A percentile compares a stretch with the other conserved stretches of the same genome.
These are phyloP conservation scores for Campoplex nolae DNA, from an alignment of 2,888 invertebrate genomes.

Conservation along the genomic window DNA sequence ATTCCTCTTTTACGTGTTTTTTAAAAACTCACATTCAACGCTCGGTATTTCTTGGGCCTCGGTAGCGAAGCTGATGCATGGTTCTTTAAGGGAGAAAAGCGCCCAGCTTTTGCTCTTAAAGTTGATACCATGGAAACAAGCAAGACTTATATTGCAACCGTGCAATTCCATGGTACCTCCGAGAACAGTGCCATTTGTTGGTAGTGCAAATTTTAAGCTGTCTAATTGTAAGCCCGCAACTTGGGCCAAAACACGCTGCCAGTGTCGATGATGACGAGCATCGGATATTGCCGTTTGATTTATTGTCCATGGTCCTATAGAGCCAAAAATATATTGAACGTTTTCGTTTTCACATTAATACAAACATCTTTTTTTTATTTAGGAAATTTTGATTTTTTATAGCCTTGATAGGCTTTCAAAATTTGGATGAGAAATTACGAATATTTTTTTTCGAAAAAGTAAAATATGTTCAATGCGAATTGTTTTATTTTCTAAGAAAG, in stretches of 20 bases:
- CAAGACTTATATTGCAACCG: slow-evolving; percentile 96
- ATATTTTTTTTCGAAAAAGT: background rate
- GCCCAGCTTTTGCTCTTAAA: slow-evolving; percentile 99
- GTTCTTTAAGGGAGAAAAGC: slow-evolving; percentile 96
- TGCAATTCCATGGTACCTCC: slow-evolving; percentile 96
- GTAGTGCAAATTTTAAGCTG: slow-evolving; percentile 89
- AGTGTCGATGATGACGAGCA: slow-evolving; percentile 95
- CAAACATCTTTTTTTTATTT: background rate
- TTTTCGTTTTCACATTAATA: background rate
- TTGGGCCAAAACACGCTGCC: slow-evolving; percentile 95
- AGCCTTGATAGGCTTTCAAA: background rate
- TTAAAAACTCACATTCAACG: slow-evolving; percentile 86
- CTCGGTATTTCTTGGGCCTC: slow-evolving; percentile 95
- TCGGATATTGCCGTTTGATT: slow-evolving; percentile 86
- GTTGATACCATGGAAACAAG: slow-evolving; percentile 99
- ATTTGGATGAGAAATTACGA: background rate
- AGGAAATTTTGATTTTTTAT: background rate
- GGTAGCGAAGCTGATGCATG: slow-evolving; percentile 96
- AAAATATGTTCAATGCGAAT: no score
- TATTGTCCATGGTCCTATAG: slow-evolving; percentile 78
- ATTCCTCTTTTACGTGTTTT: no score
- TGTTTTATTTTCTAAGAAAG: no score
- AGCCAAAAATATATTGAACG: background rate
- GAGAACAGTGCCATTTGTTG: slow-evolving; percentile 91
- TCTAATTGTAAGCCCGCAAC: slow-evolving; percentile 93